Percentiles rank a stretch among this genome's conserved stretches.
phyloP scores from a whole-genome alignment of 1,140 invertebrate genomes.

The Euwallacea fornicatus region DNA sequence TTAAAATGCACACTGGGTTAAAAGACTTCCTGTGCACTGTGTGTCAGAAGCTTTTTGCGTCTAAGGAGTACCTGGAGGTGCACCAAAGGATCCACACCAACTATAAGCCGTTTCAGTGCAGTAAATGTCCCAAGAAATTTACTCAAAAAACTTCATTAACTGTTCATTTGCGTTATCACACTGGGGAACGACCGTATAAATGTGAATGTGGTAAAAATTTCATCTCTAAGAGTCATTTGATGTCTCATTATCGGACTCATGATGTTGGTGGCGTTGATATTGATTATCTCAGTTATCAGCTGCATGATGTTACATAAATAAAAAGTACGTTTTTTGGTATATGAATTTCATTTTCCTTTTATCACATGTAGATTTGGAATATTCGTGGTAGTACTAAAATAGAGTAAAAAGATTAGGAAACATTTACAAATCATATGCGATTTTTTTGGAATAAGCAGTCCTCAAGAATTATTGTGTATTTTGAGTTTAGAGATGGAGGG shows the following conservation, averaged over 20 bases:
- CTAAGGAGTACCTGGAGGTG: constrained; percentile 72
- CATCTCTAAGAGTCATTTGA: constrained; percentile 49
- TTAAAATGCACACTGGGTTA: constrained; percentile 50
- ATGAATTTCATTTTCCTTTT: too few relatives aligned
- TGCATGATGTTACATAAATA: constrained; percentile 9
- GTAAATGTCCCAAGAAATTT: constrained; percentile 72
- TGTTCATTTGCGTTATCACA: constrained; percentile 67
- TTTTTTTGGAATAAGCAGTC: too few relatives aligned
- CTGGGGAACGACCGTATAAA: constrained; percentile 68
- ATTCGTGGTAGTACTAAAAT: too few relatives aligned
- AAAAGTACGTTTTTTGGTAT: too few relatives aligned
- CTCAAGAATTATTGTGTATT: too few relatives aligned
- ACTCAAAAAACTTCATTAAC: constrained; percentile 60
- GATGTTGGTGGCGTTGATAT: constrained; percentile 44
- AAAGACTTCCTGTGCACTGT: constrained; percentile 50
- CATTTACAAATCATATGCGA: too few relatives aligned
- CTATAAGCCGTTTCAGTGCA: constrained; percentile 77
- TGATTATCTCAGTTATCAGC: constrained; percentile 37
- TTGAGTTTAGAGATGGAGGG: too few relatives aligned
- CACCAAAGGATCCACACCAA: constrained; percentile 73
- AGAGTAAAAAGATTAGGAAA: too few relatives aligned
- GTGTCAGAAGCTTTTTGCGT: constrained; percentile 62
- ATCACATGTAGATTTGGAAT: too few relatives aligned
- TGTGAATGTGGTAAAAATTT: constrained; percentile 60
- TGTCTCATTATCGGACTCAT: constrained; percentile 48